Evolutionary conservation across 1,140 invertebrate species (phyloP).

Genomic region (Drosophila melanica): DNA sequence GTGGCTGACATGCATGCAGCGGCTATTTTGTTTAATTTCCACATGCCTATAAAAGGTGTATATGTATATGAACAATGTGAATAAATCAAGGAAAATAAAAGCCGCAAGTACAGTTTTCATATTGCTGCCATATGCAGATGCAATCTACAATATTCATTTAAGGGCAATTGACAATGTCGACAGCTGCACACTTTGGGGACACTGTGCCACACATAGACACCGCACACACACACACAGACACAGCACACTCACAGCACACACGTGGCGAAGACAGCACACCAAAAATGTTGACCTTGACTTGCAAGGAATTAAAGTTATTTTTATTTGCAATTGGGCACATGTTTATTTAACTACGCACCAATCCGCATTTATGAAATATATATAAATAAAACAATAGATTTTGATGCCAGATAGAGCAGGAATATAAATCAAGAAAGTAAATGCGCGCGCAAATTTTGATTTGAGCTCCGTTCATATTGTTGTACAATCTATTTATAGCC

Average conservation of each 20-base stretch:
- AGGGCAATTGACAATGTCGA: constrained; percentile 62
- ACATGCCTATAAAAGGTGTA: constrained; percentile 37
- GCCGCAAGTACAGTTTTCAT: constrained; percentile 41
- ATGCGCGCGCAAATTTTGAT: not conserved
- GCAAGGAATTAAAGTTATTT: constrained; percentile 75
- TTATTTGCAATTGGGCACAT: constrained; percentile 54
- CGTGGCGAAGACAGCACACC: constrained; percentile 42
- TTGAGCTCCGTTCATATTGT: not conserved
- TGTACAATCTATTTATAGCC: too few species aligned
- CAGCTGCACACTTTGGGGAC: constrained; percentile 69
- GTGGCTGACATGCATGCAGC: constrained; percentile 36
- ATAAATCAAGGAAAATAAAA: constrained; percentile 61
- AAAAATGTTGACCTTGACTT: constrained; percentile 60
- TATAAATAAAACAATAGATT: not conserved
- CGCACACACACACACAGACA: too few species aligned
- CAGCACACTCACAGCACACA: too few species aligned
- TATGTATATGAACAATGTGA: constrained; percentile 44
- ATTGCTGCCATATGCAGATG: constrained; percentile 15
- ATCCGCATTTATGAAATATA: constrained; percentile 24
- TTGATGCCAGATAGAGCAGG: not conserved
- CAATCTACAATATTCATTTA: constrained; percentile 29
- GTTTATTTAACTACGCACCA: constrained; percentile 34
- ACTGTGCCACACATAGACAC: constrained; percentile 34
- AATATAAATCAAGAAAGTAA: too few species aligned
- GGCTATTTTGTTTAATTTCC: constrained; percentile 54